A percentile compares a stretch with the other conserved stretches of the same genome.
Conservation (phyloP, 2,888 invertebrate genomes). For the Zaprionus lineosus region DNA sequence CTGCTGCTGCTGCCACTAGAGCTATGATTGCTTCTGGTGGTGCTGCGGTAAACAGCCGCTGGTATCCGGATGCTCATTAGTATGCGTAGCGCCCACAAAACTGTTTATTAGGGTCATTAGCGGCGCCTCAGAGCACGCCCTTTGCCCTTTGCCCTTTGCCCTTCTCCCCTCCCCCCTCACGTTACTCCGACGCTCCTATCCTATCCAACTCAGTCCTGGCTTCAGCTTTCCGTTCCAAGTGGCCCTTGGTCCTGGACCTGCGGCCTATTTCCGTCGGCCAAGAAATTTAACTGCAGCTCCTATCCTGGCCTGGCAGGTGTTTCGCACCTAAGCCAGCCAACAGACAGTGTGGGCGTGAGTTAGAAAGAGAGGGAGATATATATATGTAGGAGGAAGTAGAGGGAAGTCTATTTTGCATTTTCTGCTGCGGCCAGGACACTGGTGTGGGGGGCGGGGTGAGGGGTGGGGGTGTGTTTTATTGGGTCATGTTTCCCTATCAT, state of each 20-base stretch:
- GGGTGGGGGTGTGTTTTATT: neutral
- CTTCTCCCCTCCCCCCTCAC: neutral
- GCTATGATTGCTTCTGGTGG: neutral
- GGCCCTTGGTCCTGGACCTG: neutral
- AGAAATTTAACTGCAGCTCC: constrained; percentile 27
- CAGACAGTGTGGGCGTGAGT: neutral
- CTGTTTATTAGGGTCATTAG: constrained; percentile 77
- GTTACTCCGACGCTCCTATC: too few species aligned
- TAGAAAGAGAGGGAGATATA: too few species aligned
- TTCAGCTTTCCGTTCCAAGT: too few species aligned
- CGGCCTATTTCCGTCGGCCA: constrained; percentile 5
- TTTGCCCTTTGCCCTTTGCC: constrained; percentile 1
- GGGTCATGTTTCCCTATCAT: constrained; percentile 16
- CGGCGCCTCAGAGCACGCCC: constrained; percentile 57
- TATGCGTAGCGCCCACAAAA: constrained; percentile 72
- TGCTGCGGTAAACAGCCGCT: constrained; percentile 14
- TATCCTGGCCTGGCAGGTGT: neutral
- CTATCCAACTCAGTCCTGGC: too few species aligned
- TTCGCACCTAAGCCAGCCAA: neutral
- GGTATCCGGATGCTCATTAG: constrained; percentile 65
- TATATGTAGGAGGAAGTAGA: too few species aligned
- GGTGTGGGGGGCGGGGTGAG: neutral
- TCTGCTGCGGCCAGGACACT: neutral
- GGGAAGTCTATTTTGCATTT: neutral
- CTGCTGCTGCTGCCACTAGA: constrained; percentile 17